phyloP scores from a whole-genome alignment of 2,888 invertebrate species.

The Hypsopygia costalis region DNA sequence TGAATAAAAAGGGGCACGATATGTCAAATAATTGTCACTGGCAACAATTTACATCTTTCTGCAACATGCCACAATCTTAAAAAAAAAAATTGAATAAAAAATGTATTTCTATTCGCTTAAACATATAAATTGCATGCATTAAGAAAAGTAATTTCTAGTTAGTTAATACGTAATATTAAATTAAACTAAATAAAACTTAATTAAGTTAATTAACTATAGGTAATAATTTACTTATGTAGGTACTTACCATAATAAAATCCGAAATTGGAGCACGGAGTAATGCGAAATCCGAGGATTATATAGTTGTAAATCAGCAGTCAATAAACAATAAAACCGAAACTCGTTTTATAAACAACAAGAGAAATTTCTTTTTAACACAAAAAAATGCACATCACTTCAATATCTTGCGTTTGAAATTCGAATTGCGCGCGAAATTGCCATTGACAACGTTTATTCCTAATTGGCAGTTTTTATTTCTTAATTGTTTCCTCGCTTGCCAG shows the following conservation, averaged over 20 bases:
- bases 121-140: too few relatives aligned
- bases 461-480: conserved; percentile 22
- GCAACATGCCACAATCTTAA: too few relatives aligned
- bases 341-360: conserved; percentile 9
- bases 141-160: too few relatives aligned
- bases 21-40: too few relatives aligned
- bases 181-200: too few relatives aligned
- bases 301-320: conserved; percentile 19
- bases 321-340: conserved; percentile 17
- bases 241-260: conserved; percentile 31
- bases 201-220: too few relatives aligned
- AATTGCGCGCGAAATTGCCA: conserved; percentile 22
- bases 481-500: conserved; percentile 42
- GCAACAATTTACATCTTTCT: too few relatives aligned
- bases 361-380: conserved; percentile 3
- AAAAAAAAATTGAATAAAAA: too few relatives aligned
- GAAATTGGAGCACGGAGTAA: conserved; percentile 17
- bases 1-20: too few relatives aligned
- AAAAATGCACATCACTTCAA: conserved; percentile 30
- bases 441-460: conserved; percentile 16
- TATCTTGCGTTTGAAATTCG: conserved; percentile 24
- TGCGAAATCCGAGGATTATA: conserved; percentile 26
- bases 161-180: too few relatives aligned
- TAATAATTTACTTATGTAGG: too few relatives aligned
- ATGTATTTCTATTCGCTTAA: too few relatives aligned